Evolutionary conservation across 1,140 invertebrate species (phyloP).

Genomic region (Drosophila neocordata): DNA sequence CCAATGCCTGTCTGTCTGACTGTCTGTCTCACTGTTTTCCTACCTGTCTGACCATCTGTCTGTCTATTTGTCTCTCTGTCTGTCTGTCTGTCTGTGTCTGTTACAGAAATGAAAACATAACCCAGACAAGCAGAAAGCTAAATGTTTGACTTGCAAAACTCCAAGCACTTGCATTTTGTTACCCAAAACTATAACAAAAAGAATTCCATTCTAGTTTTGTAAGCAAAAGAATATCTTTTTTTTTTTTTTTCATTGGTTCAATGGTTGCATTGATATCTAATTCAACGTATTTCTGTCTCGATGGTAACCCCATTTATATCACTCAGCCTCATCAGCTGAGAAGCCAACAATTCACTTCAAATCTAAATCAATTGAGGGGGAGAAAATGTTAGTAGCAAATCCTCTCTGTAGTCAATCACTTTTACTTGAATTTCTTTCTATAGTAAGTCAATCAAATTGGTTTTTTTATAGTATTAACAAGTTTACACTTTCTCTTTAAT

Average conservation of each 20-base stretch:
- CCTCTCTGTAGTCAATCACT: too few species aligned
- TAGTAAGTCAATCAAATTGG: too few species aligned
- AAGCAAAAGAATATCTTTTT: background rate
- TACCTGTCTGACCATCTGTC: background rate
- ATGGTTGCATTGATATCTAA: conserved; percentile 15
- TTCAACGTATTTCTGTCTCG: conserved; percentile 6
- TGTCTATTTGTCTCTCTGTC: background rate
- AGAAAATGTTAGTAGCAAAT: too few species aligned
- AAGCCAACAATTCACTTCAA: background rate
- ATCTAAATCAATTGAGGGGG: too few species aligned
- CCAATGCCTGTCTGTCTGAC: background rate
- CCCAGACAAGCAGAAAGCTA: conserved; percentile 14
- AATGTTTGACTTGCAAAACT: background rate
- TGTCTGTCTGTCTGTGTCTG: background rate
- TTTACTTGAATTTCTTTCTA: too few species aligned
- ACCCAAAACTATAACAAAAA: background rate
- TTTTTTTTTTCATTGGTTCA: conserved; percentile 5
- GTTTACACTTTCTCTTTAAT: background rate
- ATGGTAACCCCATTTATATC: background rate
- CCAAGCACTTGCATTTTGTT: background rate
- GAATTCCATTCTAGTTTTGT: conserved; percentile 12
- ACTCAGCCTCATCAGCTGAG: background rate
- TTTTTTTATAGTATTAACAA: too few species aligned
- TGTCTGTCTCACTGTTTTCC: background rate
- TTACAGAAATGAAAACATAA: conserved; percentile 6